Evolutionary conservation across 2,888 invertebrate species (phyloP).

Genomic region (Tachystola acroxantha): DNA sequence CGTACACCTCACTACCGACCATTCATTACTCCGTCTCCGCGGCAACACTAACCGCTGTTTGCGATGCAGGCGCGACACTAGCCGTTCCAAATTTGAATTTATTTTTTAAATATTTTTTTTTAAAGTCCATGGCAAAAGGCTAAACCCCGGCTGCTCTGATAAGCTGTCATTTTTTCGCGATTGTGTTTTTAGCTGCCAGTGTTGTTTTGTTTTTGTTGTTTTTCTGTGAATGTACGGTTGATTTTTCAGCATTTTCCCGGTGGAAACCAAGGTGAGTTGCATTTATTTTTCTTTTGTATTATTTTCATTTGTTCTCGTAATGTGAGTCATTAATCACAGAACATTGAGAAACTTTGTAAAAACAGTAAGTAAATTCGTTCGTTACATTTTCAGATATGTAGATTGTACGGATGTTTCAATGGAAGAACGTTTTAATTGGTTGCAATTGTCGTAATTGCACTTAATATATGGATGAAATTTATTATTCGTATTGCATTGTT

Average conservation of each 20-base stretch:
- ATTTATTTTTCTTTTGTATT: slow-evolving; percentile 16
- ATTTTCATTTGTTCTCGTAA: not conserved
- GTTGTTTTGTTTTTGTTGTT: slow-evolving; percentile 23
- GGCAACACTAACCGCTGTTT: slow-evolving; percentile 35
- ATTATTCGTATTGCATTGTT: slow-evolving; percentile 5
- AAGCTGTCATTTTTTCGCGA: slow-evolving; percentile 42
- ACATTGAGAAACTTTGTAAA: too few species aligned
- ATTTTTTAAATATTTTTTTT: slow-evolving; percentile 16
- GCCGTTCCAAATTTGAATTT: slow-evolving; percentile 32
- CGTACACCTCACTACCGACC: slow-evolving; percentile 62
- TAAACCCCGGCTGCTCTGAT: slow-evolving; percentile 21
- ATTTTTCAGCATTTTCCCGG: slow-evolving; percentile 17
- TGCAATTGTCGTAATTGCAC: slow-evolving; percentile 8
- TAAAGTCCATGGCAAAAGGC: not conserved
- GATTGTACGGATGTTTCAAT: not conserved
- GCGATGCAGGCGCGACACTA: slow-evolving; percentile 62
- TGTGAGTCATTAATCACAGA: not conserved
- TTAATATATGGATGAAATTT: slow-evolving; percentile 4
- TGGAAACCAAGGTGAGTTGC: slow-evolving; percentile 24
- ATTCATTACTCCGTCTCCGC: slow-evolving; percentile 66
- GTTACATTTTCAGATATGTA: not conserved
- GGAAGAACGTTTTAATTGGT: slow-evolving; percentile 6
- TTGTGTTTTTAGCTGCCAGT: slow-evolving; percentile 30
- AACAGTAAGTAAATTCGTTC: too few species aligned
- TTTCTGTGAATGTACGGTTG: slow-evolving; percentile 19